Base-by-base conservation (phyloP, 2,113 vertebrate species). In the Gymnarchus niloticus region DNA sequence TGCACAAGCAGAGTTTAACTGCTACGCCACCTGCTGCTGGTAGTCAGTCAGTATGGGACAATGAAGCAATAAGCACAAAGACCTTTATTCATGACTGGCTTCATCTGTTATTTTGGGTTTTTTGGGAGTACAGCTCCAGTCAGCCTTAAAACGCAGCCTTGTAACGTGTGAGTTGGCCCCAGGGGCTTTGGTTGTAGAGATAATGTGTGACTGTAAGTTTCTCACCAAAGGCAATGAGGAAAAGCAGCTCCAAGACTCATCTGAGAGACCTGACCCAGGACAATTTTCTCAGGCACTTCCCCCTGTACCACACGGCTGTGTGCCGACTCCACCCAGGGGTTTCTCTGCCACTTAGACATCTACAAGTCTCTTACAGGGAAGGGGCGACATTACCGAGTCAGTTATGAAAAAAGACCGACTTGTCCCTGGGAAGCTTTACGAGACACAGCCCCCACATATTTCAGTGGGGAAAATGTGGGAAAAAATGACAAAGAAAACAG, bases 341-440 rank as follows among this genome's bases (percentile, higher is more conserved):
- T n/a, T n/a, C n/a, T n/a, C n/a, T n/a, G n/a, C n/a, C n/a, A n/a
- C n/a, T n/a, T n/a, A n/a, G n/a, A n/a, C n/a, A n/a, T n/a, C n/a
- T n/a, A n/a, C n/a, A n/a, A n/a, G n/a, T n/a, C 59, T 33, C 59
- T 65, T 12, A 41, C 65, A 73, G 65, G 28, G 33, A 14, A 33
- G 17, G 65, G 89, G 65, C 83, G 87, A 87, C 84, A 61, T 90
- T 90, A 86, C 86, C 77, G 83, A 88, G 81, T 88, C 51, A 88
- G 28, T 84, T 37, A 44, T 87, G 48, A 61, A 85, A 25, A 44
- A 49, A 87, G 86, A 77, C 56, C 61, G 46, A 65, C 25, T 51
- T 87, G 87, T 46, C 87, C n/a, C n/a, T n/a, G n/a, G n/a, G n/a
- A n/a, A n/a, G n/a, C n/a, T 2, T 91, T 88, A 92, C 93, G 89